phyloP scores from a whole-genome alignment of 2,888 invertebrate genomes.

The Teleogryllus oceanicus region DNA sequence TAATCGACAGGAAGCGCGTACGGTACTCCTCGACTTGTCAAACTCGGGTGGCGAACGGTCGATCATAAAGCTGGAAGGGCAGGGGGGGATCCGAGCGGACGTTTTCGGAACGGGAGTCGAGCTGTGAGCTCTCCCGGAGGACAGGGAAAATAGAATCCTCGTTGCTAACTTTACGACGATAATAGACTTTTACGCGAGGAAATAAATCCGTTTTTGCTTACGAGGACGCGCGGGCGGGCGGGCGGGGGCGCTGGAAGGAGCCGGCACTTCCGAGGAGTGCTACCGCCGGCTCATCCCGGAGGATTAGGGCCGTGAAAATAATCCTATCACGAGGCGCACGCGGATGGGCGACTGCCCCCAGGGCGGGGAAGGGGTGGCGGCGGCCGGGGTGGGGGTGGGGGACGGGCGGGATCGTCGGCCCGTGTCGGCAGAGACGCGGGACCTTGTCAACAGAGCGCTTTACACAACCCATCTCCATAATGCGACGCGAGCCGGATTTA shows the following conservation, averaged over 20 bases:
- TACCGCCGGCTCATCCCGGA: neutral
- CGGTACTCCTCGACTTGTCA: neutral
- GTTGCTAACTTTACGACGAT: conserved; percentile 10
- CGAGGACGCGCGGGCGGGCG: neutral
- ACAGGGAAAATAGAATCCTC: neutral
- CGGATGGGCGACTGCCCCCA: too few relatives aligned
- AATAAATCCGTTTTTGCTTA: conserved; percentile 18
- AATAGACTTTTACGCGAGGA: conserved; percentile 10
- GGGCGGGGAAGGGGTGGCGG: neutral
- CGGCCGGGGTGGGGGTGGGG: neutral
- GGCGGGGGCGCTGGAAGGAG: neutral
- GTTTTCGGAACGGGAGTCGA: neutral
- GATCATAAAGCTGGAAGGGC: neutral
- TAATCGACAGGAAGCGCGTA: neutral
- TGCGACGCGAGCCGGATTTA: conserved; percentile 18
- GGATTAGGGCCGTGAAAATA: conserved; percentile 7
- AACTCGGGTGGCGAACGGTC: neutral
- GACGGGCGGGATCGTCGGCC: neutral
- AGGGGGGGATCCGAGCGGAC: neutral
- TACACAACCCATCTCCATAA: conserved; percentile 6
- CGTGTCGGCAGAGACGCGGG: neutral
- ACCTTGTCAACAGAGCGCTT: neutral
- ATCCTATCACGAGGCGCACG: neutral
- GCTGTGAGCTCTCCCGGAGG: neutral
- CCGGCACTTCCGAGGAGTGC: neutral